Percentiles rank a stretch among this genome's conserved stretches.
Evolutionary conservation across 2,113 vertebrate genomes (phyloP).

Genomic region (Tricholaema leucomelas): DNA sequence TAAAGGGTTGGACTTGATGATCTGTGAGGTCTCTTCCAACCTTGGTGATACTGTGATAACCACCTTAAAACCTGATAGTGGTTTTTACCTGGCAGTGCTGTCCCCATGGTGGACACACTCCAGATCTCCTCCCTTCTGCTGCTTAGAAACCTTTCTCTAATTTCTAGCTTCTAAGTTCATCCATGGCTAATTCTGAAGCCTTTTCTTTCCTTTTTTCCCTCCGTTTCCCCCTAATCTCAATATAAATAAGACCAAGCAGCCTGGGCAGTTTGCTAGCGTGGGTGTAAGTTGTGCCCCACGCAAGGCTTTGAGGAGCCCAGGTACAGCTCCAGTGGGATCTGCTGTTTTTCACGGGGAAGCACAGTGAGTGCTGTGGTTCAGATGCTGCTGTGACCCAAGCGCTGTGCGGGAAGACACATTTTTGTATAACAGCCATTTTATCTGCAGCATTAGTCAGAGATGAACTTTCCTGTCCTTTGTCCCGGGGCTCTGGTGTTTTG

Average conservation of each 20-base stretch:
- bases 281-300: neutral
- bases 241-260: neutral
- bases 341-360: neutral
- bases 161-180: constrained; percentile 9
- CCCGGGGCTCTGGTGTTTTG: constrained; percentile 9
- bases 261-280: neutral
- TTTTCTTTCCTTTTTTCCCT: neutral
- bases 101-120: neutral
- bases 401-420: neutral
- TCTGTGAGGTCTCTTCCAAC: too few species aligned
- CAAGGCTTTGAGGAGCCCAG: neutral
- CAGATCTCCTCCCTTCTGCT: neutral
- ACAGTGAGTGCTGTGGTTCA: constrained; percentile 6
- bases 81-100: neutral
- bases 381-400: constrained; percentile 17
- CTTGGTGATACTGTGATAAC: too few species aligned
- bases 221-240: neutral
- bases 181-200: neutral
- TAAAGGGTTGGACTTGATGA: too few species aligned
- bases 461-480: constrained; percentile 22
- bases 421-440: constrained; percentile 11
- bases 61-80: neutral
- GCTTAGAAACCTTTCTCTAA: neutral
- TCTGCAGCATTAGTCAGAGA: constrained; percentile 50
- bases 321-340: neutral